These are phyloP conservation scores for Diploptera punctata DNA, from an alignment of 2,888 invertebrate genomes.

Conservation along the genomic window DNA sequence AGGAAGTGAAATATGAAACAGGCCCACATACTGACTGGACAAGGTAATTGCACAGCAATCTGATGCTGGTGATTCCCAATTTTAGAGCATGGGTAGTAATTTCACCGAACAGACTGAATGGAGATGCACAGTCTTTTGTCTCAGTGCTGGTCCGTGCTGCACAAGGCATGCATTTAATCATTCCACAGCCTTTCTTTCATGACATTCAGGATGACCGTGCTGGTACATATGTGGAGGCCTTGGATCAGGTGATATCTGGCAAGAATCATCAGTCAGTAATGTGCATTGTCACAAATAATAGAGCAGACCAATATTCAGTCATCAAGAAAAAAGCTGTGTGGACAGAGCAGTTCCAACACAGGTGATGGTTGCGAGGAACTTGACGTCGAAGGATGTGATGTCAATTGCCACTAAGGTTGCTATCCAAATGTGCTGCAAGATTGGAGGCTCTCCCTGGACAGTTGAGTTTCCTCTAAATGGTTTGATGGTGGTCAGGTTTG, in stretches of 20 bases:
- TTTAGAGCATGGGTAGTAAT: slow-evolving; percentile 15
- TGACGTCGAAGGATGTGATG: slow-evolving; percentile 68
- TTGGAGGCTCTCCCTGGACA: slow-evolving; percentile 91
- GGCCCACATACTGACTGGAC: slow-evolving; percentile 81
- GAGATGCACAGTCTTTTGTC: not conserved
- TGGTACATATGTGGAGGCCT: slow-evolving; percentile 63
- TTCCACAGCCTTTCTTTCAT: not conserved
- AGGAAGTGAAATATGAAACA: slow-evolving; percentile 49
- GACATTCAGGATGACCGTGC: slow-evolving; percentile 64
- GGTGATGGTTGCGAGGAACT: slow-evolving; percentile 59
- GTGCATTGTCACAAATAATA: slow-evolving; percentile 70
- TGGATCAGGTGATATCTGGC: slow-evolving; percentile 64
- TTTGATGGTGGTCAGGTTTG: slow-evolving; percentile 86
- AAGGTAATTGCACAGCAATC: slow-evolving; percentile 62
- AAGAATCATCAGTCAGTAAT: slow-evolving; percentile 69
- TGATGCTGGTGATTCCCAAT: not conserved
- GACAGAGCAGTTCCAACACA: slow-evolving; percentile 68
- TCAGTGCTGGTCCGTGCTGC: not conserved
- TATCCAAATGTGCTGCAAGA: slow-evolving; percentile 90
- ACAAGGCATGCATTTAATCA: not conserved
- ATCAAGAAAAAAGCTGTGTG: slow-evolving; percentile 87
- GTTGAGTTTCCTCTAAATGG: slow-evolving; percentile 68
- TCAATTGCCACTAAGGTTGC: slow-evolving; percentile 91
- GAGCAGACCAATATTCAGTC: slow-evolving; percentile 78
- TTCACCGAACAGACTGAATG: not conserved